Conservation (phyloP, 2,797 vertebrate genomes). For the Eulemur rubriventer region DNA sequence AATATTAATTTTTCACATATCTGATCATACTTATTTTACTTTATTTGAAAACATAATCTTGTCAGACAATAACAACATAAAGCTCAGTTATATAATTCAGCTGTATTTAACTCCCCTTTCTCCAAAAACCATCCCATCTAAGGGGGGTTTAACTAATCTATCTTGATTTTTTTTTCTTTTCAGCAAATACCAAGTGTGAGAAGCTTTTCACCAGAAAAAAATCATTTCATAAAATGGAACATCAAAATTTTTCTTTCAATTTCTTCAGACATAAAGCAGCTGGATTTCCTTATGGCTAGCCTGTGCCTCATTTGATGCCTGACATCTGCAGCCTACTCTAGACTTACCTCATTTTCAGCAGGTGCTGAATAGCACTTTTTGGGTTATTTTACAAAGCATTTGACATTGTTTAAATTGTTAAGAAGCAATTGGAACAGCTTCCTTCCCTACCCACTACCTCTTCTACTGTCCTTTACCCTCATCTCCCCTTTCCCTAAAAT, state of each 20-base stretch:
- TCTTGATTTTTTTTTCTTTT: constrained; percentile 28
- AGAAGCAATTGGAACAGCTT: constrained; percentile 47
- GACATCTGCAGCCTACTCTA: constrained; percentile 13
- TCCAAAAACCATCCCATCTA: not conserved
- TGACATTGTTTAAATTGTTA: constrained; percentile 47
- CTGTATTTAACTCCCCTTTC: constrained; percentile 18
- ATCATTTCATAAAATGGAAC: constrained; percentile 1
- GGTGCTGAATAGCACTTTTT: constrained; percentile 28
- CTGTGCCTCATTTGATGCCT: not conserved
- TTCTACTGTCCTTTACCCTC: constrained; percentile 25
- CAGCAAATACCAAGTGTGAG: constrained; percentile 33
- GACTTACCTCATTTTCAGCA: constrained; percentile 52
- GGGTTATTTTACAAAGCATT: constrained; percentile 49
- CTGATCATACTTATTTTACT: constrained; percentile 30
- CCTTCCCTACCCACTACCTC: not conserved
- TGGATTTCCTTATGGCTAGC: not conserved
- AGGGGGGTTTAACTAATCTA: constrained; percentile 3
- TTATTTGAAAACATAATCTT: constrained; percentile 53
- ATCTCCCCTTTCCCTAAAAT: constrained; percentile 22
- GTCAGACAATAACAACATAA: not conserved
- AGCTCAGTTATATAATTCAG: constrained; percentile 47
- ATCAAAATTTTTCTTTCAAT: constrained; percentile 15
- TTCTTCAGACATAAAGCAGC: constrained; percentile 33
- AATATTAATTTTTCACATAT: constrained; percentile 37
- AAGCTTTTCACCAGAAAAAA: constrained; percentile 55